Conservation (phyloP, 1,140 invertebrate species). For the Drosophila lacertosa region DNA sequence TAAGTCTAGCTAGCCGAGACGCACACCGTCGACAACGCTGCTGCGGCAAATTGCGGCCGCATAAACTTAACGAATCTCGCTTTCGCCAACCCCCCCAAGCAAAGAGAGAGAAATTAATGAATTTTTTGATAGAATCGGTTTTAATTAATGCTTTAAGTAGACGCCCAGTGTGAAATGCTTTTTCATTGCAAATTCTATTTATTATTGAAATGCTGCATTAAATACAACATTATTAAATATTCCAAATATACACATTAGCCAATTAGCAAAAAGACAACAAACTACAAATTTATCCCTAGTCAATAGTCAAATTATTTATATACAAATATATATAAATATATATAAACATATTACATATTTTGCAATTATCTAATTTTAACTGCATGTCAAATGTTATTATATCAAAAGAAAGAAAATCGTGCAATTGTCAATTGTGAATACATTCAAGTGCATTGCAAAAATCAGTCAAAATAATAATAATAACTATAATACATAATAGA, state of each 20-base stretch:
- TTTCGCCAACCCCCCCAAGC: background rate
- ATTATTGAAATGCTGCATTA: slow-evolving; percentile 53
- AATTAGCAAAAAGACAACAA: slow-evolving; percentile 64
- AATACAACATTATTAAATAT: slow-evolving; percentile 36
- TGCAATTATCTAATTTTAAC: slow-evolving; percentile 69
- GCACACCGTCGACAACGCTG: slow-evolving; percentile 31
- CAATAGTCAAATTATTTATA: slow-evolving; percentile 84
- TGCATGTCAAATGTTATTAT: slow-evolving; percentile 45
- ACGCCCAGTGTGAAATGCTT: slow-evolving; percentile 63
- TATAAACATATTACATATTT: slow-evolving; percentile 79
- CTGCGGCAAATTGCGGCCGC: slow-evolving; percentile 46
- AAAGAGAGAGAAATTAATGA: slow-evolving; percentile 33
- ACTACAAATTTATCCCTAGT: slow-evolving; percentile 83
- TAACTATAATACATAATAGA: slow-evolving; percentile 14
- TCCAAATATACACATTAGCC: slow-evolving; percentile 76
- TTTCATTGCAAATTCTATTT: slow-evolving; percentile 57
- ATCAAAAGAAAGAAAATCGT: slow-evolving; percentile 8
- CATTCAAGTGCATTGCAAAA: slow-evolving; percentile 8
- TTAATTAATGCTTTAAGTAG: slow-evolving; percentile 50
- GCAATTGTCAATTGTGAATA: slow-evolving; percentile 27
- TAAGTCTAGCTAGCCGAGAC: slow-evolving; percentile 48
- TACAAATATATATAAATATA: slow-evolving; percentile 46
- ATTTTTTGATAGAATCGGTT: slow-evolving; percentile 49
- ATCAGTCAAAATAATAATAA: slow-evolving; percentile 36
- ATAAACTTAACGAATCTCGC: slow-evolving; percentile 41